Evolutionary conservation across 2,888 invertebrate species (phyloP).

Genomic region (Amiota minor): DNA sequence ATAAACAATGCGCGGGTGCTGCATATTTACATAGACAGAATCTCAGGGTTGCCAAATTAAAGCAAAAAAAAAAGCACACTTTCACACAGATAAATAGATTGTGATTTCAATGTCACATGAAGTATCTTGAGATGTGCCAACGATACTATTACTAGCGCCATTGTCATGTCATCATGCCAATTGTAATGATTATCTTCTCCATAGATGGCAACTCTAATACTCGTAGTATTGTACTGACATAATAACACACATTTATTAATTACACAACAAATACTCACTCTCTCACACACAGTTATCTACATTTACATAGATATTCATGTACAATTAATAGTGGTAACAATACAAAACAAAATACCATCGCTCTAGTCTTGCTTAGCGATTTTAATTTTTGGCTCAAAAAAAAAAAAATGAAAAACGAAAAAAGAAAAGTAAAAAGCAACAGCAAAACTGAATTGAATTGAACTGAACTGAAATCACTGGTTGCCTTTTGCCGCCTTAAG

Average conservation of each 20-base stretch:
- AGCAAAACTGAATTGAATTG: too few species aligned
- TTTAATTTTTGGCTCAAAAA: too few species aligned
- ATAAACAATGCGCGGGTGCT: neutral
- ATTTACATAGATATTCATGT: too few species aligned
- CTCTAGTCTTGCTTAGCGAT: too few species aligned
- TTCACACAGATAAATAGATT: too few species aligned
- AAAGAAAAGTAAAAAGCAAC: too few species aligned
- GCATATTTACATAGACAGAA: neutral
- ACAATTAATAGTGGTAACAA: too few species aligned
- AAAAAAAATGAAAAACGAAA: too few species aligned
- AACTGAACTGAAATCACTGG: too few species aligned
- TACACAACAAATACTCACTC: constrained; percentile 44
- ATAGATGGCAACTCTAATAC: constrained; percentile 37
- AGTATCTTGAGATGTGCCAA: neutral
- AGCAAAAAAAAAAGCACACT: neutral
- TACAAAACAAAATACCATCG: too few species aligned
- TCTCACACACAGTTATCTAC: neutral
- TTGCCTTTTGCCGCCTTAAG: constrained; percentile 1
- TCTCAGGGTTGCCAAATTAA: constrained; percentile 9
- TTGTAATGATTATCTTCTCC: neutral
- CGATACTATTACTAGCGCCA: neutral
- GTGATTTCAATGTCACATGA: neutral
- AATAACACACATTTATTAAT: constrained; percentile 66
- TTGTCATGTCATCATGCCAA: neutral
- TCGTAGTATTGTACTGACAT: constrained; percentile 41